phyloP scores from a whole-genome alignment of 2,797 vertebrate species.

The Cyclopterus lumpus region DNA sequence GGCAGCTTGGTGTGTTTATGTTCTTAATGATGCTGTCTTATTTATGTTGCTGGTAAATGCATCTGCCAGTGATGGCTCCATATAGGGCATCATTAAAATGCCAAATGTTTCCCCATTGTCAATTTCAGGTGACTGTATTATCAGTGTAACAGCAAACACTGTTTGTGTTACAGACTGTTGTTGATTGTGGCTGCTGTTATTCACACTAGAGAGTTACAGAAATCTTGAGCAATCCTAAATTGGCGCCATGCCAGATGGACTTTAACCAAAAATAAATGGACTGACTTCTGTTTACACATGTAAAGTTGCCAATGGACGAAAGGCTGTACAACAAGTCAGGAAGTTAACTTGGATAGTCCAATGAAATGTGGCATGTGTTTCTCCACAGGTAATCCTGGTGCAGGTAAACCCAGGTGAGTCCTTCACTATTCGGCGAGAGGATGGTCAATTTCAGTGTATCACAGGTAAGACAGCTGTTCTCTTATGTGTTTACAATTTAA shows the following conservation, averaged over 20 bases:
- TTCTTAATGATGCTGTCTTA: background rate
- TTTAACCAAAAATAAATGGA: background rate
- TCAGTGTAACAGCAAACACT: background rate
- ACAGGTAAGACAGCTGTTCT: constrained; percentile 87
- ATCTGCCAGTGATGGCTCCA: background rate
- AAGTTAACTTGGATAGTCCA: background rate
- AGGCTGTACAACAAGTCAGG: background rate
- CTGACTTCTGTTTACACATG: background rate
- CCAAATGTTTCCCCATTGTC: background rate
- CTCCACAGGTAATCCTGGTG: constrained; percentile 96
- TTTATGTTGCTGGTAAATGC: background rate
- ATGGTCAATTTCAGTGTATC: constrained; percentile 99
- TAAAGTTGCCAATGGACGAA: background rate
- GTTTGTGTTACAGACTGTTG: background rate
- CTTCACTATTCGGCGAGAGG: constrained; percentile 99
- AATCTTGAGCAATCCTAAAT: background rate
- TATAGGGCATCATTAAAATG: background rate
- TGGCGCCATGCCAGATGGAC: background rate
- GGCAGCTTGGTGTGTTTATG: background rate
- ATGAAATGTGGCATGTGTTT: constrained; percentile 14
- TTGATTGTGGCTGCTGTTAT: background rate
- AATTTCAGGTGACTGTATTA: background rate
- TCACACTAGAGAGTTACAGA: background rate
- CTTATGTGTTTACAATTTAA: background rate
- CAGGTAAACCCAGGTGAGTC: constrained; percentile 99